Percentiles rank a stretch among this genome's conserved stretches.
Evolutionary conservation across 2,113 vertebrate species (phyloP).

Genomic region (Lonchura striata): DNA sequence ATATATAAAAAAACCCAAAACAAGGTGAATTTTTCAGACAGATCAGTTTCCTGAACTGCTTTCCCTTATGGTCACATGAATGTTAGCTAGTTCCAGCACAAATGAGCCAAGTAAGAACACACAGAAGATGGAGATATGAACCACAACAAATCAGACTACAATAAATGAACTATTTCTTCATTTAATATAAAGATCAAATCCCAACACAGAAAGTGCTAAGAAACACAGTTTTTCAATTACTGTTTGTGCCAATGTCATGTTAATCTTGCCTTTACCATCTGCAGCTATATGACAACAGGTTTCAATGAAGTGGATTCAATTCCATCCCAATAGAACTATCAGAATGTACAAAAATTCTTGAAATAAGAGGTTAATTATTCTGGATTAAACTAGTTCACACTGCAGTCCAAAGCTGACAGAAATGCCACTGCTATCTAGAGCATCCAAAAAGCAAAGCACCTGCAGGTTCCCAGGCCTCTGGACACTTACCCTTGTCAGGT

Average conservation of each 20-base stretch:
- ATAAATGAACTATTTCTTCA: not conserved
- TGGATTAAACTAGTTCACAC: not conserved
- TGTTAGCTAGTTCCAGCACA: not conserved
- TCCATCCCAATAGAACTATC: not conserved
- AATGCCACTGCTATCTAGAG: not conserved
- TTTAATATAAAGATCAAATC: not conserved
- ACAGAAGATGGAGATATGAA: not conserved
- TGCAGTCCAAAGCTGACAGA: not conserved
- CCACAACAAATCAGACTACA: not conserved
- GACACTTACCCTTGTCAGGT: not conserved
- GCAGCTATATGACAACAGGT: not conserved
- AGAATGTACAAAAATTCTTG: not conserved
- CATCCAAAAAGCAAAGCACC: not conserved
- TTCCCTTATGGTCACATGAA: not conserved
- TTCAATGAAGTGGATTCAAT: not conserved
- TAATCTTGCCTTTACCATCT: not conserved
- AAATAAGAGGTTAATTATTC: not conserved
- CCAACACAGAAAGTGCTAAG: not conserved
- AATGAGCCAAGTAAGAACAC: not conserved
- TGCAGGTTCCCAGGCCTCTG: not conserved
- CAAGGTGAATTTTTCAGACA: not conserved
- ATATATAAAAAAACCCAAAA: not conserved
- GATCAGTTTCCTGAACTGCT: not conserved
- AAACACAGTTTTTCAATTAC: not conserved
- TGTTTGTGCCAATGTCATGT: rapidly evolving